These are phyloP conservation scores for Xestoiulus laeticollis DNA, from an alignment of 2,888 invertebrate species.

Conservation along the genomic window DNA sequence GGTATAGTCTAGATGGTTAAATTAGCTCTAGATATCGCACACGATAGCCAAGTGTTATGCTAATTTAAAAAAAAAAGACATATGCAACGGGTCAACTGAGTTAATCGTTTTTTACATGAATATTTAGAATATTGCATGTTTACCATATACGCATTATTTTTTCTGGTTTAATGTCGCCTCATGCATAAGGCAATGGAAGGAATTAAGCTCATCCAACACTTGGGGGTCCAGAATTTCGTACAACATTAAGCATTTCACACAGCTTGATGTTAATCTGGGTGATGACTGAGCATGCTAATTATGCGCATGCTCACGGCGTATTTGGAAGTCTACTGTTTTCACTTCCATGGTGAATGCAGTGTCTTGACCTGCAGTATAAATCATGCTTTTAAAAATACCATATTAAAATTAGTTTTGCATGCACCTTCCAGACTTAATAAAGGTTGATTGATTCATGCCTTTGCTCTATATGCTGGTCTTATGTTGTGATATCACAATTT, in stretches of 20 bases:
- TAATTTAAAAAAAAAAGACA: not conserved
- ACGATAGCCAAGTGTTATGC: not conserved
- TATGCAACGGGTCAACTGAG: not conserved
- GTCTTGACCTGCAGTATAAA: not conserved
- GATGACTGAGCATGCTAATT: not conserved
- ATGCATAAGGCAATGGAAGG: not conserved
- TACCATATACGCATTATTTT: not conserved
- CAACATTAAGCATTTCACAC: not conserved
- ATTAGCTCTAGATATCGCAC: no score
- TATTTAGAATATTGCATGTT: not conserved
- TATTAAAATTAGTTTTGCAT: not conserved
- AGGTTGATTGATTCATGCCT: not conserved
- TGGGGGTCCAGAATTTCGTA: not conserved
- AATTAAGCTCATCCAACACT: slow-evolving; percentile 3
- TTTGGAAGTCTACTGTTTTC: not conserved
- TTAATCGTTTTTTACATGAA: not conserved
- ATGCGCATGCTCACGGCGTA: slow-evolving; percentile 7
- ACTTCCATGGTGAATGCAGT: not conserved
- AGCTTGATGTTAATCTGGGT: slow-evolving; percentile 28
- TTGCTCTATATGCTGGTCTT: not conserved
- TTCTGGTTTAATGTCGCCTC: not conserved
- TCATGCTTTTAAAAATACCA: not conserved
- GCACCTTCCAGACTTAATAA: not conserved
- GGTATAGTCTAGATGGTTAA: no score
- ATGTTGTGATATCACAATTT: not conserved